Evolutionary conservation across 2,797 vertebrate genomes (phyloP).

Genomic region (Octomys mimax): DNA sequence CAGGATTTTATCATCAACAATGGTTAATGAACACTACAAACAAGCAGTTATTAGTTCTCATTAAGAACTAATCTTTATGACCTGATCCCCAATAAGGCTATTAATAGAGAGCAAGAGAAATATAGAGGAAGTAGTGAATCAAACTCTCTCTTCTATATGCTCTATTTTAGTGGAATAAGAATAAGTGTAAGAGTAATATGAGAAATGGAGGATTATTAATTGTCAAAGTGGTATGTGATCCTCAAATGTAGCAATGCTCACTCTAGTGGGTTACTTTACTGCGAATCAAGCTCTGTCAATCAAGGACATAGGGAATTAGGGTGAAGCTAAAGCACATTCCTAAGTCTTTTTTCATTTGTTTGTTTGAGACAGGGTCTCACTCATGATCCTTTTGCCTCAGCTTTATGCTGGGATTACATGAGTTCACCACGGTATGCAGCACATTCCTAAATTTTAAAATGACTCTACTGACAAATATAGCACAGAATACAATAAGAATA

Average conservation of each 20-base stretch:
- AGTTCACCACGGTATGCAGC: not conserved
- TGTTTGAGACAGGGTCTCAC: not conserved
- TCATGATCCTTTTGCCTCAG: not conserved
- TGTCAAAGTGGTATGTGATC: conserved; percentile 68
- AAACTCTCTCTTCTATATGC: conserved; percentile 60
- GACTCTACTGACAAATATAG: conserved; percentile 31
- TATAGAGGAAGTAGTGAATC: conserved; percentile 50
- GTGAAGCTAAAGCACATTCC: conserved; percentile 48
- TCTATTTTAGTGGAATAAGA: conserved; percentile 53
- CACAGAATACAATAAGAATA: conserved; percentile 49
- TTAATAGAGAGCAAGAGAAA: conserved; percentile 49
- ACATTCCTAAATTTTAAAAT: conserved; percentile 35
- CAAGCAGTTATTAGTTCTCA: not conserved
- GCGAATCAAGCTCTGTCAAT: conserved; percentile 60
- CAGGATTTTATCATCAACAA: not conserved
- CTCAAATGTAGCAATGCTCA: conserved; percentile 30
- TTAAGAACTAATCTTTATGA: conserved; percentile 50
- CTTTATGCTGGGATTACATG: not conserved
- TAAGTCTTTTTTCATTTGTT: conserved; percentile 4
- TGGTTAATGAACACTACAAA: conserved; percentile 33
- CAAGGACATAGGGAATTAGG: conserved; percentile 49
- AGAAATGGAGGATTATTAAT: conserved; percentile 27
- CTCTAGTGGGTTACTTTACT: conserved; percentile 3
- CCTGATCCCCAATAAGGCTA: conserved; percentile 44
- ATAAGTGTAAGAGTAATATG: conserved; percentile 19